phyloP scores from a whole-genome alignment of 2,113 vertebrate genomes.

The Bubalus kerabau region DNA sequence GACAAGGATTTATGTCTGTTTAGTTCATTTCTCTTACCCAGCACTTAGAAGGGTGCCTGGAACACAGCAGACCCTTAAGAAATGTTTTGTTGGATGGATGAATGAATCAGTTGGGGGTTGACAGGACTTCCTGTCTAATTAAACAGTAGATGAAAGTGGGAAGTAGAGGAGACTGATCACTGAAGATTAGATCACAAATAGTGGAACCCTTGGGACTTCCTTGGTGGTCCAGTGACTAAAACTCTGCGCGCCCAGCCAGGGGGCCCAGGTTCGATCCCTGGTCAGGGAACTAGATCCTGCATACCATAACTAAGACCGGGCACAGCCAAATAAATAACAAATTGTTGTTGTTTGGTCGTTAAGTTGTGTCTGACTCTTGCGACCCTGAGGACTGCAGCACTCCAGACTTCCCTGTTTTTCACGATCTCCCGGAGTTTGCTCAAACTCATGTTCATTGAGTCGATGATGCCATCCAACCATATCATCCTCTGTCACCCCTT shows the following conservation, averaged over 20 bases:
- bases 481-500: background rate
- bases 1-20: background rate
- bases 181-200: background rate
- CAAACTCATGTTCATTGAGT: background rate
- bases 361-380: background rate
- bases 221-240: background rate
- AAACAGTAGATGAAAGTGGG: background rate
- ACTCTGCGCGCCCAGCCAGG: background rate
- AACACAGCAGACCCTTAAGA: background rate
- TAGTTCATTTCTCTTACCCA: background rate
- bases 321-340: background rate
- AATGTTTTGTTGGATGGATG: background rate
- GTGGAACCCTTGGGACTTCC: background rate
- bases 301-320: background rate
- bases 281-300: background rate
- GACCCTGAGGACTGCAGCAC: background rate
- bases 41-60: background rate
- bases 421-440: background rate
- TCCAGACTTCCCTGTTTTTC: background rate
- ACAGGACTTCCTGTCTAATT: background rate
- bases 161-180: background rate
- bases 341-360: background rate
- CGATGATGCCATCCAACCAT: background rate
- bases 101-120: background rate
- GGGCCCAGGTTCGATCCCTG: background rate